Evolutionary conservation across 2,797 vertebrate species (phyloP).

Genomic region (Benthosema pterotum): DNA sequence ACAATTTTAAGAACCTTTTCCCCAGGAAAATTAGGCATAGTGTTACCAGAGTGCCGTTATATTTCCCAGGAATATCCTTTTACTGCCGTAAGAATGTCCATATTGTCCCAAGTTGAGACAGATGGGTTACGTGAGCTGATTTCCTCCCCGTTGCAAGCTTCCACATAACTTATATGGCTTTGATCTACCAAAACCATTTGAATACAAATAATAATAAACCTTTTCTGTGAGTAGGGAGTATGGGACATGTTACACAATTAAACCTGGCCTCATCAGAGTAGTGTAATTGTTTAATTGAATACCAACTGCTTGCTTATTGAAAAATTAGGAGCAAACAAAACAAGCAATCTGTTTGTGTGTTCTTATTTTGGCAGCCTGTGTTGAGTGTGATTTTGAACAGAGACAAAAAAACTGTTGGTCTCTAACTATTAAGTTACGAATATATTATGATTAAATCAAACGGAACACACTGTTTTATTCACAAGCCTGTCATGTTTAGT

Average conservation of each 20-base stretch:
- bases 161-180: slow-evolving; percentile 21
- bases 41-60: slow-evolving; percentile 59
- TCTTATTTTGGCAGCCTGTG: slow-evolving; percentile 9
- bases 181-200: slow-evolving; percentile 18
- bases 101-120: slow-evolving; percentile 48
- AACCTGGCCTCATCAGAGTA: not conserved
- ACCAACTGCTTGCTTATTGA: slow-evolving; percentile 10
- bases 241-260: not conserved
- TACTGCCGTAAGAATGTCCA: slow-evolving; percentile 46
- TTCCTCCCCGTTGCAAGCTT: slow-evolving; percentile 28
- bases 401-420: not conserved
- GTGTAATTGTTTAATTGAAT: slow-evolving; percentile 17
- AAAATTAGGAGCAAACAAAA: slow-evolving; percentile 25
- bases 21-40: slow-evolving; percentile 45
- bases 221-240: slow-evolving; percentile 1
- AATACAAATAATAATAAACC: slow-evolving; percentile 5
- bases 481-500: not conserved
- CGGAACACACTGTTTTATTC: not conserved
- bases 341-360: not conserved
- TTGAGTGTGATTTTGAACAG: not conserved
- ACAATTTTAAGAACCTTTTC: slow-evolving; percentile 54
- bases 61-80: slow-evolving; percentile 57
- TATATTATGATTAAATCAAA: not conserved
- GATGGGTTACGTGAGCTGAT: slow-evolving; percentile 41
- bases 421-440: not conserved